Percentiles rank a stretch among this genome's conserved stretches.
phyloP scores from a whole-genome alignment of 2,888 invertebrate species.

The Eurytoma adleriae region DNA sequence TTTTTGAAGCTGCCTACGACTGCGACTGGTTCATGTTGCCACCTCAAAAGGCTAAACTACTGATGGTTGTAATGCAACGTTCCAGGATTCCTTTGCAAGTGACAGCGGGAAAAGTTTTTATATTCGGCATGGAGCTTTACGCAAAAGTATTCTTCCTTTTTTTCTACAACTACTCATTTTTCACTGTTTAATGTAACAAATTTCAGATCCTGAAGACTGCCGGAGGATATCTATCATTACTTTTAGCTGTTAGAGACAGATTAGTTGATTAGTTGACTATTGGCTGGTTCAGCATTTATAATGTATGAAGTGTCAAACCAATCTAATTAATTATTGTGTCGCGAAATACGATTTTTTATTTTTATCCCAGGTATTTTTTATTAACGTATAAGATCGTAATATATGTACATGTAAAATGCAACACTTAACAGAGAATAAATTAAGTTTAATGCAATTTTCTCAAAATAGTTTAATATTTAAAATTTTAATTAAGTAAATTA shows the following conservation, averaged over 20 bases:
- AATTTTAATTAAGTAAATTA: no score
- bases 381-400: no score
- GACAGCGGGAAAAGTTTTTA: constrained; percentile 58
- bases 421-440: no score
- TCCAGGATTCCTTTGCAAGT: constrained; percentile 54
- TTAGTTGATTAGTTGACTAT: background rate
- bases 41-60: constrained; percentile 46
- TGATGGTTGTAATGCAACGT: constrained; percentile 57
- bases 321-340: no score
- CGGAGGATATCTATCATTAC: constrained; percentile 11
- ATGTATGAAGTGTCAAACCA: no score
- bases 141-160: constrained; percentile 32
- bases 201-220: constrained; percentile 23
- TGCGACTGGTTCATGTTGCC: constrained; percentile 58
- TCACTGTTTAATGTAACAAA: background rate
- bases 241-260: constrained; percentile 15
- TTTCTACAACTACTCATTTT: background rate
- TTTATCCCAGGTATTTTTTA: no score
- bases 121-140: constrained; percentile 52
- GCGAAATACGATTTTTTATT: no score
- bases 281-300: no score
- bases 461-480: no score
- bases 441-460: no score
- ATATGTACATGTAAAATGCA: no score
- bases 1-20: constrained; percentile 33